phyloP scores from a whole-genome alignment of 2,888 invertebrate species.

The Amphipyra berbera region DNA sequence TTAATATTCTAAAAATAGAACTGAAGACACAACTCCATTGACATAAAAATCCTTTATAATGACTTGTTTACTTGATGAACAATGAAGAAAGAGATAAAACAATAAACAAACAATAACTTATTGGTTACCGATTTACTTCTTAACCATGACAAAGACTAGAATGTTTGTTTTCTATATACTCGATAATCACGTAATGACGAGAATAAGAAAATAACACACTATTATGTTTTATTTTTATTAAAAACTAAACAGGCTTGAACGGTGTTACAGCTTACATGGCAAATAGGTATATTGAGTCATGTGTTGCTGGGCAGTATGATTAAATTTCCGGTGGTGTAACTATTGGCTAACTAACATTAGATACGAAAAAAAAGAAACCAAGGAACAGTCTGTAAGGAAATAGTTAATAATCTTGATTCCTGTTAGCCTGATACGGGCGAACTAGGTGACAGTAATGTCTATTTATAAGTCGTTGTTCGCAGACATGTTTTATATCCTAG shows the following conservation, averaged over 20 bases:
- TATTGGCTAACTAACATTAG: not conserved
- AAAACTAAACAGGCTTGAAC: conserved; percentile 25
- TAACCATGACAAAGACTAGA: conserved; percentile 22
- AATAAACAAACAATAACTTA: conserved; percentile 20
- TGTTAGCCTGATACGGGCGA: conserved; percentile 16
- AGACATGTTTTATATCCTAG: conserved; percentile 9
- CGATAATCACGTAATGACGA: conserved; percentile 26
- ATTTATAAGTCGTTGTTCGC: conserved; percentile 20
- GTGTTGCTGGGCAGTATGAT: conserved; percentile 2
- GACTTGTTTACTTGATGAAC: conserved; percentile 4
- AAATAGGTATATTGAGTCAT: conserved; percentile 3
- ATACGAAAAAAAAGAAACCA: not conserved
- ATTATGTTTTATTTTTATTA: conserved; percentile 22
- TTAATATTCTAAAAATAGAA: not conserved
- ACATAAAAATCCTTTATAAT: conserved; percentile 19
- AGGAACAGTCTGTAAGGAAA: conserved; percentile 10
- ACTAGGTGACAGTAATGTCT: conserved; percentile 21
- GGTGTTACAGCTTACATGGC: conserved; percentile 6
- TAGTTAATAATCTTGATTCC: conserved; percentile 17
- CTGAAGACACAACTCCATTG: not conserved
- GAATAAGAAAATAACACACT: conserved; percentile 27
- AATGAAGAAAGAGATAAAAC: not conserved
- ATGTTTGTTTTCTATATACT: conserved; percentile 26
- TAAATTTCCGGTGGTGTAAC: not conserved
- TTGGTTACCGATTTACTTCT: conserved; percentile 21